These are phyloP conservation scores for Ernsta delagoae DNA, from an alignment of 2,888 invertebrate species.

Conservation along the genomic window DNA sequence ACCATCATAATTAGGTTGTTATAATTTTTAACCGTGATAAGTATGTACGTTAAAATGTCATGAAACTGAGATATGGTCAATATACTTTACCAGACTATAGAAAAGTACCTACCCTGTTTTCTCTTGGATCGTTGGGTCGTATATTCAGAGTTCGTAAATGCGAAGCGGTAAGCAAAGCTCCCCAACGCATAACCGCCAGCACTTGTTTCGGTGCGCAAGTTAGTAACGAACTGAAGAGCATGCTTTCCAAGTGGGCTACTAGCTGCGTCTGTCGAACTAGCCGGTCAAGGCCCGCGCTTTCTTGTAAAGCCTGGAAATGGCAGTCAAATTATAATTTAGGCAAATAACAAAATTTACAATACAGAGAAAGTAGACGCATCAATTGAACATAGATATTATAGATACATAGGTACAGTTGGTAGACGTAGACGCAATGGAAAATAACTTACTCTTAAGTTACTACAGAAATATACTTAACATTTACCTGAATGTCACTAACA, in stretches of 20 bases:
- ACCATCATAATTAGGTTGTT: background rate
- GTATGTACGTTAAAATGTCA: too few species aligned
- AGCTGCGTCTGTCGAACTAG: conserved; percentile 92
- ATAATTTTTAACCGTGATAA: too few species aligned
- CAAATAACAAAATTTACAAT: too few species aligned
- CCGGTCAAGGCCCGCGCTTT: conserved; percentile 91
- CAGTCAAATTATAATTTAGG: background rate
- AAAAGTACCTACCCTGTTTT: conserved; percentile 84
- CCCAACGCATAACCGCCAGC: conserved; percentile 87
- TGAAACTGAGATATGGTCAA: too few species aligned
- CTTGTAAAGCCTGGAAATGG: conserved; percentile 87
- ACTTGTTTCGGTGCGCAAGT: conserved; percentile 87
- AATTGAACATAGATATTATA: too few species aligned
- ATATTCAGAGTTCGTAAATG: conserved; percentile 90
- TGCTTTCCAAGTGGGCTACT: conserved; percentile 92
- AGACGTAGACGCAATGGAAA: too few species aligned
- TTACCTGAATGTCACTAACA: conserved; percentile 91
- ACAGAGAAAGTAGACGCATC: too few species aligned
- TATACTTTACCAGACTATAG: too few species aligned
- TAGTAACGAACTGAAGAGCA: conserved; percentile 91
- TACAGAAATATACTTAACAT: background rate
- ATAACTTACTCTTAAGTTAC: too few species aligned
- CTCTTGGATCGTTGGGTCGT: conserved; percentile 93
- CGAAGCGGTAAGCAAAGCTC: conserved; percentile 90
- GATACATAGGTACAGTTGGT: too few species aligned